Conservation (phyloP, 2,113 vertebrate species). For the Oreochromis niloticus region DNA sequence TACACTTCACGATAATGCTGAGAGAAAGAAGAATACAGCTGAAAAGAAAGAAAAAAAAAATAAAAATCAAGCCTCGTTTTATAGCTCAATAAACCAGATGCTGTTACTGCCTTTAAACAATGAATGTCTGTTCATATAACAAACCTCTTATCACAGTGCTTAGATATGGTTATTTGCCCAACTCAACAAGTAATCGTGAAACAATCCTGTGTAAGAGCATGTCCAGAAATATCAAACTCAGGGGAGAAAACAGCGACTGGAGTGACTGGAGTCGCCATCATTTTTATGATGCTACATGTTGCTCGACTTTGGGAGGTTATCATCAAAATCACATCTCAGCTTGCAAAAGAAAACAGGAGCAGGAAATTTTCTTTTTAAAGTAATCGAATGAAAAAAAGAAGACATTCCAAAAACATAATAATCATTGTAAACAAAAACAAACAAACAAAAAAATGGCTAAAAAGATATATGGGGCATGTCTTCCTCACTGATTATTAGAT, state of each 20-base stretch:
- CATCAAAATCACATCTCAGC: constrained; percentile 12
- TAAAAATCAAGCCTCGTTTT: constrained; percentile 7
- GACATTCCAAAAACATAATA: constrained; percentile 23
- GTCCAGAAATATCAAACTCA: neutral
- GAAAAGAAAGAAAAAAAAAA: neutral
- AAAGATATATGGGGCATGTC: neutral
- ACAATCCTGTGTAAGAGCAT: neutral
- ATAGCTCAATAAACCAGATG: constrained; percentile 30
- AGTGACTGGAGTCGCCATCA: neutral
- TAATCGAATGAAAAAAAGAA: neutral
- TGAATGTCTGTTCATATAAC: constrained; percentile 40
- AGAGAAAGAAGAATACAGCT: constrained; percentile 29
- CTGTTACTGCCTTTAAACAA: constrained; percentile 40
- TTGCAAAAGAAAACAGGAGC: constrained; percentile 13
- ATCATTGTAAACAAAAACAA: neutral
- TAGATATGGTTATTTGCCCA: constrained; percentile 73
- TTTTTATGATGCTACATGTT: constrained; percentile 64
- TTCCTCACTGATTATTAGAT: constrained; percentile 8
- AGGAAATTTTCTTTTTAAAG: constrained; percentile 3
- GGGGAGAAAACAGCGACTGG: neutral
- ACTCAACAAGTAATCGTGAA: constrained; percentile 7
- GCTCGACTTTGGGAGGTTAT: constrained; percentile 52
- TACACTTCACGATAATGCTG: constrained; percentile 45
- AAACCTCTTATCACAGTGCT: constrained; percentile 83
- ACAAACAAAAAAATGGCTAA: neutral